Evolutionary conservation across 2,113 vertebrate species (phyloP).

Genomic region (Hypocryptadius cinnamomeus): DNA sequence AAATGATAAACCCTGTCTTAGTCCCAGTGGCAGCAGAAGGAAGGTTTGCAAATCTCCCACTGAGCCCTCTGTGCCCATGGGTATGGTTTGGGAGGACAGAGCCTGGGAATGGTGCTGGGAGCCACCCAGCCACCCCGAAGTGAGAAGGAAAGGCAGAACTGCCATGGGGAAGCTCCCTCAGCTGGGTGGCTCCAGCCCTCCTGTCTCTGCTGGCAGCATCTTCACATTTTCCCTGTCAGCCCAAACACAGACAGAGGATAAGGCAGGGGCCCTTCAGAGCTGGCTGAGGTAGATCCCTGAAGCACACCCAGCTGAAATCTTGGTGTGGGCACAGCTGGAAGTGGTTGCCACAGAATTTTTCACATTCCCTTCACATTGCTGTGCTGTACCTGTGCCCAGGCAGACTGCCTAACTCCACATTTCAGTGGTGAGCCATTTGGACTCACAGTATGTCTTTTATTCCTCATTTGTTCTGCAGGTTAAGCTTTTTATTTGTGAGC

Average conservation of each 20-base stretch:
- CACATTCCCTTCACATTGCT: neutral
- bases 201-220: neutral
- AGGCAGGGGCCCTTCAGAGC: neutral
- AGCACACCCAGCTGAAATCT: neutral
- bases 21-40: neutral
- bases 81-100: neutral
- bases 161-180: neutral
- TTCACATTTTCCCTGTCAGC: neutral
- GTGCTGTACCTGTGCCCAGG: neutral
- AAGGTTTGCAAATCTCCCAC: neutral
- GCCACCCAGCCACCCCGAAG: too few species aligned
- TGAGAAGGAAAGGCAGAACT: neutral
- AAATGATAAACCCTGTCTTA: neutral
- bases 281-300: neutral
- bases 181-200: neutral
- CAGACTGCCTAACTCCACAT: neutral
- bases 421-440: neutral
- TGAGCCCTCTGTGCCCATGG: fast-evolving
- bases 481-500: neutral
- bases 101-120: neutral
- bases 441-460: neutral
- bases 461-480: neutral
- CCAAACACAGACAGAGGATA: neutral
- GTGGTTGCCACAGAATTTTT: neutral
- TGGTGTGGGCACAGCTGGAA: neutral